Base-by-base conservation (phyloP, 1,140 invertebrate species). In the Brachionus koreanus region DNA sequence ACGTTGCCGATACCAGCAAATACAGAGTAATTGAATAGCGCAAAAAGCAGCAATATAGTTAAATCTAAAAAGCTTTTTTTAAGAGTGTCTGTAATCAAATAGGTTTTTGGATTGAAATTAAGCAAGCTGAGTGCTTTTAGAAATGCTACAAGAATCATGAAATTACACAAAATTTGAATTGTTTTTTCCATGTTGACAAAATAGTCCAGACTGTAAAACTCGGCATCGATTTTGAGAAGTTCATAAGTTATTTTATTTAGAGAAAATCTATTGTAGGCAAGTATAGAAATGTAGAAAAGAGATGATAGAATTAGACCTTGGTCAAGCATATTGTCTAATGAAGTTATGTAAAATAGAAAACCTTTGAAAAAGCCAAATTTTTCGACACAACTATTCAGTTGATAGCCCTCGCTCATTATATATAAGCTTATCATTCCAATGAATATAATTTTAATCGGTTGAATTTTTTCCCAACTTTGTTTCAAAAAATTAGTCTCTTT, bases 101-200 rank as follows among this genome's bases (percentile, higher is more conserved):
- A 77, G 35, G 75, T 61, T 29, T 77, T 77, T 12, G 46, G 75
- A 61, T 77, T 77, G 23, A 77, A 77, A 35, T 63, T 57, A 2
- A 57, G 33, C 13, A 77, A 35, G 13, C 39, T 77, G 2, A 77
- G 33, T 13, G 39, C 29, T 39, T 77, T 77, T 37, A 77, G 37
- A 77, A 77, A 77, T 12, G 46, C 33, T 77, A 77, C 16, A 39
- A 77, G 57, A n/a, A 77, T 57, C 75, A 77, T 77, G 7, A 77
- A 63, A 77, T 63, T 63, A 10, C 29, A 77, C 1, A 43, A n/a
- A 29, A 77, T 52, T 49, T 63, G 46, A 77, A 57, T 77, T 25
- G 23, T 43, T 25, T 46, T 74, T 74, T 74, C 69, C 16, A 19
- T 46, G 25, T 74, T 49, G 16, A 74, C 37, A 74, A 46, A 43